Evolutionary conservation across 2,888 invertebrate species (phyloP), one percentile per base, ranked within the genome.

Genomic region (Ennomos quercinarius): DNA sequence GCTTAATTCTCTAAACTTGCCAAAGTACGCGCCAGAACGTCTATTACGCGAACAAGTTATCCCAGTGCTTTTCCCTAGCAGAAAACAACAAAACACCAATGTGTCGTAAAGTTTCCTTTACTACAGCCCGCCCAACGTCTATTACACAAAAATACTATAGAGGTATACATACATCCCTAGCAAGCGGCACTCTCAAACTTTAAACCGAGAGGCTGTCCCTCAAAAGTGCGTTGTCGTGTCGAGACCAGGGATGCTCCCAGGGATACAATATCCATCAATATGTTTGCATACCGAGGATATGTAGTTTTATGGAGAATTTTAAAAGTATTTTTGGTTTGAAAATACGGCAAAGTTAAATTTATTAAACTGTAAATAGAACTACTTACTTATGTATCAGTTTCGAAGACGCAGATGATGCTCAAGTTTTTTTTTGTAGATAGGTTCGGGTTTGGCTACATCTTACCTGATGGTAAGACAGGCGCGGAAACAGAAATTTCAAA

Each of bases 141-240:
- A 58, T 56, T 65, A 64, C 59, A 27, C 9, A 58, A 57, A 43
- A 54, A 55, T 59, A 61, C 56, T 27, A 27, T 27, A 27, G 17
- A 17, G 5, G 5, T 27, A 27, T 4, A 27, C 3, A 5, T 60
- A 71, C 55, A 66, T 41, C 65, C 51, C 69, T 68, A 69, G 64
- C 66, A 77, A 77, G 73, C 76, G 61, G 73, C 74, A 71, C 72
- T 78, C 72, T 66, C 67, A 73, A 70, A 73, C 78, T 89, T 85
- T 86, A 87, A 87, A 88, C 78, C 81, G 68, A 67, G 59, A 48
- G 37, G 65, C 68, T 75, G 78, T 77, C 80, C 83, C 84, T 85
- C 84, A 85, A 89, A 88, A 93, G 93, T 93, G 93, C 91, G 87
- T 91, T 91, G 89, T 83, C 93, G 87, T 93, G 93, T 93, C 65